Evolutionary conservation across 2,797 vertebrate species (phyloP).

Genomic region (Chaetophractus vellerosus): DNA sequence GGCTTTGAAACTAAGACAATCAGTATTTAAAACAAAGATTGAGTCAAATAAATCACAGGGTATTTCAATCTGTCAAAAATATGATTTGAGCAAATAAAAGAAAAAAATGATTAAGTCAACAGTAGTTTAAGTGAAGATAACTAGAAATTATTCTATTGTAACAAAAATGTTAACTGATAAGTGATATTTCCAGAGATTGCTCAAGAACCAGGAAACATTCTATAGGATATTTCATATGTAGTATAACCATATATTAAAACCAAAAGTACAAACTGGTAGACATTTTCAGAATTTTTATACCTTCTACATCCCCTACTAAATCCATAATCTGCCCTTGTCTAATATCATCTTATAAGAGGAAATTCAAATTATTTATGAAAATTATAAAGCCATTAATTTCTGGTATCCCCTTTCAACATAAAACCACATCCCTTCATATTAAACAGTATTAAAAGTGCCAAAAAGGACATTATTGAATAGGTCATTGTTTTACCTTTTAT

Average conservation of each 20-base stretch:
- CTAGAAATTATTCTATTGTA: neutral
- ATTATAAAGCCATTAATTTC: slow-evolving; percentile 5
- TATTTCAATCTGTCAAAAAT: neutral
- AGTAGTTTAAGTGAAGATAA: slow-evolving; percentile 12
- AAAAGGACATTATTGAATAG: neutral
- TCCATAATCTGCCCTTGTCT: neutral
- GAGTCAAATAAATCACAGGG: neutral
- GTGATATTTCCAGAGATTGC: slow-evolving; percentile 9
- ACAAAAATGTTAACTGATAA: neutral
- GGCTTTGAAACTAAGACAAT: too few relatives aligned
- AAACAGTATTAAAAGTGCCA: slow-evolving; percentile 1
- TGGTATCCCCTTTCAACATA: neutral
- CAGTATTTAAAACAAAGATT: neutral
- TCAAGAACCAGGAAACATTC: neutral
- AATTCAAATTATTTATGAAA: slow-evolving; percentile 56
- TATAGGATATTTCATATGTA: neutral
- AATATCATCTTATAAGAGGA: slow-evolving; percentile 11
- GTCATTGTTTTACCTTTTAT: neutral
- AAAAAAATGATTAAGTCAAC: slow-evolving; percentile 7
- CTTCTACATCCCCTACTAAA: neutral
- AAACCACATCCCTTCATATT: neutral
- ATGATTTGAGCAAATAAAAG: neutral
- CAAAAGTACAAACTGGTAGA: neutral
- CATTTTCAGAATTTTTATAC: neutral
- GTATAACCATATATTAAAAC: neutral